A percentile compares a stretch with the other conserved stretches of the same genome.
phyloP scores from a whole-genome alignment of 2,888 invertebrate species.

The Bursaphelenchus okinawaensis region DNA sequence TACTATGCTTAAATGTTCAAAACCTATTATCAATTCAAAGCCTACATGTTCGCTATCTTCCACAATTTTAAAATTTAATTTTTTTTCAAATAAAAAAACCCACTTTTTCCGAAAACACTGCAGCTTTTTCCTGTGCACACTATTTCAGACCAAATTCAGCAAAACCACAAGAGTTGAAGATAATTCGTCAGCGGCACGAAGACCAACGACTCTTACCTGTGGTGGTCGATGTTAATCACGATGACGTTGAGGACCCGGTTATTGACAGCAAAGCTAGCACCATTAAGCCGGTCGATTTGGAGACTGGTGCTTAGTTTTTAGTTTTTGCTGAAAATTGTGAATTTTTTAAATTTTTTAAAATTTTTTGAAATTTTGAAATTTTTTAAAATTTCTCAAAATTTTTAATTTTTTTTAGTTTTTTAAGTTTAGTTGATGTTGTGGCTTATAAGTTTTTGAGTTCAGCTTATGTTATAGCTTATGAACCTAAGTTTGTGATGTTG shows the following conservation, averaged over 20 bases:
- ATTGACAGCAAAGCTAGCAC: not conserved
- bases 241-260: not conserved
- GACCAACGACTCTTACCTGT: not conserved
- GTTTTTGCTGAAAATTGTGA: not conserved
- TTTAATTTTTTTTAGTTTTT: no score
- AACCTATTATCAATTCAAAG: not conserved
- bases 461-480: no score
- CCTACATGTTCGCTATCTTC: not conserved
- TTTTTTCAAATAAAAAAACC: no score
- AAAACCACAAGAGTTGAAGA: not conserved
- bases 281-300: not conserved
- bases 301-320: no score
- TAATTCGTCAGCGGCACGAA: not conserved
- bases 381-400: no score
- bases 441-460: no score
- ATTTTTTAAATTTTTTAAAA: not conserved
- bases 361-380: no score
- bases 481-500: no score
- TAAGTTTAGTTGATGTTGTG: no score
- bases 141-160: no score
- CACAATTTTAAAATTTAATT: not conserved
- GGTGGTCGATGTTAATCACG: not conserved
- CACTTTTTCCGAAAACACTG: not conserved
- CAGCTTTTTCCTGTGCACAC: no score
- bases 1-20: no score